phyloP scores from a whole-genome alignment of 2,113 vertebrate species.

The Suricata suricatta region DNA sequence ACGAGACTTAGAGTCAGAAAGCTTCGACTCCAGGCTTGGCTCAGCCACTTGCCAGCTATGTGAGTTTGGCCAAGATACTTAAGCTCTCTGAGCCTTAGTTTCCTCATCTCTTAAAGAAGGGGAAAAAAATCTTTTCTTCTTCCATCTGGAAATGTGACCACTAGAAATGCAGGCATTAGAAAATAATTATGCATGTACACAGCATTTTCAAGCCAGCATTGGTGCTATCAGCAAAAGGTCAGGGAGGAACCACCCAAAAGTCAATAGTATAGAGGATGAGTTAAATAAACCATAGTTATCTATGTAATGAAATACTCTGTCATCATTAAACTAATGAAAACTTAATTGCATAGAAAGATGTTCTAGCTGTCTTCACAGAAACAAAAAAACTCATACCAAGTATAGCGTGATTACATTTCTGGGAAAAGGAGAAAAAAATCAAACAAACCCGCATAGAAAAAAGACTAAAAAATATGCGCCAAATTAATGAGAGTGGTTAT shows the following conservation, averaged over 20 bases:
- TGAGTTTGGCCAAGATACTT: not conserved
- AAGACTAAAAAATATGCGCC: not conserved
- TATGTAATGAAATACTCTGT: not conserved
- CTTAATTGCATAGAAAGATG: not conserved
- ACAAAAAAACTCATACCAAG: not conserved
- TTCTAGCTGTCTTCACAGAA: not conserved
- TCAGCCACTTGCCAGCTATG: not conserved
- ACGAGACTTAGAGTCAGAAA: not conserved
- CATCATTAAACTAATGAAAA: conserved; percentile 11
- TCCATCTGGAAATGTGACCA: not conserved
- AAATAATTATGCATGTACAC: not conserved
- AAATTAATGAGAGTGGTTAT: not conserved
- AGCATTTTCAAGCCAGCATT: not conserved
- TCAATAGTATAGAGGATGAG: not conserved
- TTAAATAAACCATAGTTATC: not conserved
- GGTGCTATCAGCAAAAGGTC: not conserved
- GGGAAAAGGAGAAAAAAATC: not conserved
- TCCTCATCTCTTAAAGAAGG: not conserved
- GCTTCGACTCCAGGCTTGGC: not conserved
- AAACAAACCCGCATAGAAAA: not conserved
- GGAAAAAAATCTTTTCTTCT: not conserved
- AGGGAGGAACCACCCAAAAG: not conserved
- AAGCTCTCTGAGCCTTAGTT: not conserved
- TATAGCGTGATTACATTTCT: not conserved
- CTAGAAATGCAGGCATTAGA: not conserved